Percentiles rank a stretch among this genome's conserved stretches.
Evolutionary conservation across 2,113 vertebrate species (phyloP).

Genomic region (Myodes glareolus): DNA sequence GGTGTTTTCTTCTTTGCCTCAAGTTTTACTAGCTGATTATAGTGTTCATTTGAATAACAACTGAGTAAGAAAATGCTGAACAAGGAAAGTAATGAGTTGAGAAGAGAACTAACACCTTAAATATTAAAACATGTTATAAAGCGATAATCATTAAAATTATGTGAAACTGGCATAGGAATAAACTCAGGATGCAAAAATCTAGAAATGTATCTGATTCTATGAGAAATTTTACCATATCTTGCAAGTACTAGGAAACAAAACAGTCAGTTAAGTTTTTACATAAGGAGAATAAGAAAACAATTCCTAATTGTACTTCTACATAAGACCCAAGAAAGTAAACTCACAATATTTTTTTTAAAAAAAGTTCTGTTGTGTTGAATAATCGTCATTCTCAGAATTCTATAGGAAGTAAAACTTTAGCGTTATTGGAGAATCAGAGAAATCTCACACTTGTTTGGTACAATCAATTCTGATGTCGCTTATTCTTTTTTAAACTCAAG

Average conservation of each 20-base stretch:
- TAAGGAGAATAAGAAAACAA: background rate
- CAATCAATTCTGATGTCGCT: constrained; percentile 50
- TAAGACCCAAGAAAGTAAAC: constrained; percentile 43
- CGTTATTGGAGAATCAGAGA: constrained; percentile 10
- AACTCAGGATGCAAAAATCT: background rate
- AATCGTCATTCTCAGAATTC: background rate
- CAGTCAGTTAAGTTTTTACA: constrained; percentile 29
- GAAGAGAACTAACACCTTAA: background rate
- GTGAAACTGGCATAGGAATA: background rate
- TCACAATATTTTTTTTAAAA: background rate
- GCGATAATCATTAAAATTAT: constrained; percentile 24
- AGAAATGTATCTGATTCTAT: background rate
- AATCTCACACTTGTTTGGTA: background rate
- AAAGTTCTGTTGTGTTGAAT: constrained; percentile 26
- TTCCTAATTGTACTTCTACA: constrained; percentile 23
- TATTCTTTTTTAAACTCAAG: constrained; percentile 42
- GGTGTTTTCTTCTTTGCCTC: background rate
- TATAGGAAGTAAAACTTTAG: constrained; percentile 1
- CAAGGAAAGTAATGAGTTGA: background rate
- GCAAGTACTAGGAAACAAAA: background rate
- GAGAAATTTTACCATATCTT: constrained; percentile 44
- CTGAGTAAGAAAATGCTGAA: background rate
- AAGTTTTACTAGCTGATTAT: background rate
- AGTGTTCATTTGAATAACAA: constrained; percentile 46
- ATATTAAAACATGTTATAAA: constrained; percentile 56